Evolutionary conservation across 2,888 invertebrate genomes (phyloP).

Genomic region (Sesia apiformis): DNA sequence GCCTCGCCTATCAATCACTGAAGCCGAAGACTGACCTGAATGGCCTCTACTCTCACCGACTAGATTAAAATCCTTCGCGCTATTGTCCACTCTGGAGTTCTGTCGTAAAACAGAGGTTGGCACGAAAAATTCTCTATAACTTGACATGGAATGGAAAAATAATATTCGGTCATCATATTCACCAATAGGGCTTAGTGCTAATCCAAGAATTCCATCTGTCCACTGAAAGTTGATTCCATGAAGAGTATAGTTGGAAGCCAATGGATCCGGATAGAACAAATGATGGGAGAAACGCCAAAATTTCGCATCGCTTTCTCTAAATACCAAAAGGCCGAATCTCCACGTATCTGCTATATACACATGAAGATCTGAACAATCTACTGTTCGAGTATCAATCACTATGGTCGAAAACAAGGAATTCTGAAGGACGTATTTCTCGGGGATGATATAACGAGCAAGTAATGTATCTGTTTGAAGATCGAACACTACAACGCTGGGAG

Average conservation of each 20-base stretch:
- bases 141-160: conserved; percentile 88
- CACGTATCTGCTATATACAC: conserved; percentile 82
- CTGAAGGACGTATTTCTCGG: conserved; percentile 77
- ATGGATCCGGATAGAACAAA: conserved; percentile 81
- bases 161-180: conserved; percentile 74
- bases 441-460: conserved; percentile 78
- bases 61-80: conserved; percentile 42
- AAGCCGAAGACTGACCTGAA: conserved; percentile 82
- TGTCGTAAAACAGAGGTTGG: conserved; percentile 78
- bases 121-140: conserved; percentile 85
- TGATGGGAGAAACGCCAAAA: conserved; percentile 81
- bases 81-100: conserved; percentile 51
- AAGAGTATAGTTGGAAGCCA: conserved; percentile 82
- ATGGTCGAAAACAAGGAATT: conserved; percentile 81
- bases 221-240: conserved; percentile 86
- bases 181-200: conserved; percentile 77
- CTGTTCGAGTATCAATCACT: conserved; percentile 74
- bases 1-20: conserved; percentile 80
- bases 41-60: conserved; percentile 71
- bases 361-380: conserved; percentile 76
- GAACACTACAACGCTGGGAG: conserved; percentile 82
- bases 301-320: conserved; percentile 71
- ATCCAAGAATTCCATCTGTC: conserved; percentile 87
- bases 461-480: conserved; percentile 79
- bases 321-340: conserved; percentile 78